These are phyloP conservation scores for Agrilus biguttatus DNA, from an alignment of 2,888 invertebrate genomes.

Conservation along the genomic window DNA sequence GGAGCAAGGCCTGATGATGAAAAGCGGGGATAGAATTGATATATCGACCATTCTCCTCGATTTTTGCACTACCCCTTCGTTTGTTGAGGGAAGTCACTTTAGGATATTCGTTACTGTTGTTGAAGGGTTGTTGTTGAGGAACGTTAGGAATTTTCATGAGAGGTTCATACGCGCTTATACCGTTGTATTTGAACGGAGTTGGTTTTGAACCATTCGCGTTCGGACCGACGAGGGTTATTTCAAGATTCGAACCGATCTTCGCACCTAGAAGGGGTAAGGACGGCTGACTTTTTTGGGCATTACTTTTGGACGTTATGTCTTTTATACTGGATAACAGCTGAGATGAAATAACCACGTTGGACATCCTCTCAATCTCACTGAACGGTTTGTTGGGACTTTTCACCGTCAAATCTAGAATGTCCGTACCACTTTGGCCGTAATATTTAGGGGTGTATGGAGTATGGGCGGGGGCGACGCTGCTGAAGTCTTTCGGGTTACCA, in stretches of 20 bases:
- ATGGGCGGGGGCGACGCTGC: constrained; percentile 39
- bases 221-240: constrained; percentile 49
- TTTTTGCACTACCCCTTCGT: constrained; percentile 31
- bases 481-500: constrained; percentile 57
- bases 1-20: constrained; percentile 1
- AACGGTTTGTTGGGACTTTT: constrained; percentile 34
- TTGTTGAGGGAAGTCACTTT: constrained; percentile 4
- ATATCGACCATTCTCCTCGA: constrained; percentile 22
- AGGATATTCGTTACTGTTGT: background rate
- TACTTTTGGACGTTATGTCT: constrained; percentile 9
- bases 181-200: constrained; percentile 15
- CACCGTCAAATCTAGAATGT: constrained; percentile 50
- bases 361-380: constrained; percentile 46
- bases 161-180: background rate
- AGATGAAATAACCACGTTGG: constrained; percentile 23
- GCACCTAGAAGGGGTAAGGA: constrained; percentile 29
- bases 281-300: constrained; percentile 11
- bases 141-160: background rate
- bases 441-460: constrained; percentile 28
- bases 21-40: constrained; percentile 9
- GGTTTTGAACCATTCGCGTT: constrained; percentile 4
- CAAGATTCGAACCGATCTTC: constrained; percentile 48
- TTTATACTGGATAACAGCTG: constrained; percentile 6
- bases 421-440: constrained; percentile 30
- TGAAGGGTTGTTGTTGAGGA: background rate